A percentile compares a stretch with the other conserved stretches of the same genome.
Evolutionary conservation across 2,888 invertebrate genomes (phyloP).

Genomic region (Sclerodermus sp.): DNA sequence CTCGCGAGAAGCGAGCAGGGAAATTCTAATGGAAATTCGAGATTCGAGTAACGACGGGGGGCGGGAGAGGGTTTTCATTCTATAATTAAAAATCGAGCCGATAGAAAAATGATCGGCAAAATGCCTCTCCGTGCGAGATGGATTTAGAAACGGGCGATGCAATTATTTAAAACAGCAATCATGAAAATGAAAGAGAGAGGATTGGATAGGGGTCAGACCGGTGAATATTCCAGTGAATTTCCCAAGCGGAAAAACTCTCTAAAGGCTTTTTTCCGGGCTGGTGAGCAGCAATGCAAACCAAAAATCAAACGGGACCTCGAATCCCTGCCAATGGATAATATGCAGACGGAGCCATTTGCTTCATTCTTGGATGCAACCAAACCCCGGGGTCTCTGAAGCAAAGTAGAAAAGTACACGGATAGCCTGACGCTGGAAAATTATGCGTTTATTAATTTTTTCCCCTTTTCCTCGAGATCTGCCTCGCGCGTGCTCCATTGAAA

Average conservation of each 20-base stretch:
- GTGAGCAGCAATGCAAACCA: conserved; percentile 47
- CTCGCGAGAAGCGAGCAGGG: no score
- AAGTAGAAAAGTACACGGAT: no score
- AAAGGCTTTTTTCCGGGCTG: conserved; percentile 48
- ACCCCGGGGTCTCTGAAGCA: no score
- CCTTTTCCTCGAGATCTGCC: no score
- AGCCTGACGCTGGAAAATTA: no score
- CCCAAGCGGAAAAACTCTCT: conserved; percentile 52
- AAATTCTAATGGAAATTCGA: no score
- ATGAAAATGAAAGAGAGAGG: conserved; percentile 52
- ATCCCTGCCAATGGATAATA: neutral
- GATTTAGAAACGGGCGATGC: conserved; percentile 28
- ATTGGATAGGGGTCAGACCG: conserved; percentile 31
- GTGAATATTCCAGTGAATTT: conserved; percentile 38
- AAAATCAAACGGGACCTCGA: conserved; percentile 47
- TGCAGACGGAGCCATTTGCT: no score
- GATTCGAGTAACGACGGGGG: neutral
- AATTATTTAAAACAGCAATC: conserved; percentile 56
- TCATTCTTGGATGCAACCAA: no score
- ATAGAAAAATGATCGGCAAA: conserved; percentile 2
- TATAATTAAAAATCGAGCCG: conserved; percentile 1
- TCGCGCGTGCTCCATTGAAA: no score
- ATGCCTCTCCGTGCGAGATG: neutral
- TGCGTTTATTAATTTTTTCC: no score
- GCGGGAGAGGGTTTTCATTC: neutral